phyloP scores from a whole-genome alignment of 2,113 vertebrate species.

The Megalops atlanticus region DNA sequence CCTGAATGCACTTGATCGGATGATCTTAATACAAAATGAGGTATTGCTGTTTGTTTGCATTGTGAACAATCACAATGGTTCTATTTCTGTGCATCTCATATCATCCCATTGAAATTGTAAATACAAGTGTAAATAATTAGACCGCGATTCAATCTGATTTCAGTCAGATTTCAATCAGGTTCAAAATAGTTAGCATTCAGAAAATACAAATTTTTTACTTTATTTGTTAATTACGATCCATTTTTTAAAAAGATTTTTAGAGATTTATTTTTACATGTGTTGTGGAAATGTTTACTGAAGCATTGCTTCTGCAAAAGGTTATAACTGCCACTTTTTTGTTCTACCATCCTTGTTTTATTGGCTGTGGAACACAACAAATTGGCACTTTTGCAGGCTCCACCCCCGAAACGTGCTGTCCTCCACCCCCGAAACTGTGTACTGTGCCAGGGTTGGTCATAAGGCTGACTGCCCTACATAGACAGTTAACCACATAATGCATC shows the following conservation, averaged over 20 bases:
- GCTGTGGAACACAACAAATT: not conserved
- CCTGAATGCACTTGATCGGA: not conserved
- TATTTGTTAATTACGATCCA: not conserved
- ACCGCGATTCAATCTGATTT: too few relatives aligned
- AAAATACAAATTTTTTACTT: constrained; percentile 12
- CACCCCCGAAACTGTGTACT: too few relatives aligned
- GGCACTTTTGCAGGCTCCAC: not conserved
- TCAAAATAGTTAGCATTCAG: not conserved
- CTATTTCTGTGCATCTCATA: too few relatives aligned
- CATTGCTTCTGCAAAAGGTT: constrained; percentile 10
- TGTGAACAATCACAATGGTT: too few relatives aligned
- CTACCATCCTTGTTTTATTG: constrained; percentile 5
- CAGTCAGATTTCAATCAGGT: not conserved
- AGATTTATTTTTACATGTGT: not conserved
- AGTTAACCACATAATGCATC: too few relatives aligned
- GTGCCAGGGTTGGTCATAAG: too few relatives aligned
- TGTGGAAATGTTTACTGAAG: constrained; percentile 8
- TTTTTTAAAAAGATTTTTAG: not conserved
- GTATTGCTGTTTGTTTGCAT: too few relatives aligned
- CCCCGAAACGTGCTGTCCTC: too few relatives aligned
- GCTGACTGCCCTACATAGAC: too few relatives aligned
- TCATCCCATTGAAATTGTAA: too few relatives aligned
- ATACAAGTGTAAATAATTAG: too few relatives aligned
- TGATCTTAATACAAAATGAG: too few relatives aligned
- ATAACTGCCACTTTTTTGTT: constrained; percentile 9